phyloP scores from a whole-genome alignment of 2,797 vertebrate genomes.

The Enteromius fasciolatus region DNA sequence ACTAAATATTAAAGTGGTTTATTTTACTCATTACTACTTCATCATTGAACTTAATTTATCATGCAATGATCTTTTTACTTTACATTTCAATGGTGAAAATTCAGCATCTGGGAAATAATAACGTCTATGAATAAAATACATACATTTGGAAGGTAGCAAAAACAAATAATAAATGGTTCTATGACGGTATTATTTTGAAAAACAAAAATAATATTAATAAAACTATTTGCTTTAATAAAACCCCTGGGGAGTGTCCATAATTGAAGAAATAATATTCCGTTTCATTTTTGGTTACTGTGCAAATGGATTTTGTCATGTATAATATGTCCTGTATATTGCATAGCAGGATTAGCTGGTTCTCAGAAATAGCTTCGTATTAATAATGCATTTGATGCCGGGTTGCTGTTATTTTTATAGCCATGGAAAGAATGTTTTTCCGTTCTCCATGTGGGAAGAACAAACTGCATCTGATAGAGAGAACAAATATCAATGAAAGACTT shows the following conservation, averaged over 20 bases:
- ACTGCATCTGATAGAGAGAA: constrained; percentile 19
- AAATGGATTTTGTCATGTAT: constrained; percentile 48
- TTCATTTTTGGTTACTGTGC: not conserved
- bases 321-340: constrained; percentile 49
- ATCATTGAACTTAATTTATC: not conserved
- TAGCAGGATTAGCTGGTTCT: not conserved
- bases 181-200: not conserved
- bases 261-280: not conserved
- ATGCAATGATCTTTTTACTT: not conserved
- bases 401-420: constrained; percentile 37
- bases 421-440: constrained; percentile 30
- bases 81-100: not conserved
- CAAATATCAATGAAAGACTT: constrained; percentile 28
- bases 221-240: not conserved
- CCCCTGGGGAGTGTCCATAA: not conserved
- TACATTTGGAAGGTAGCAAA: not conserved
- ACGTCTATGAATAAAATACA: not conserved
- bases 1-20: not conserved
- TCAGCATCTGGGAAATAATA: not conserved
- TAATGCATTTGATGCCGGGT: constrained; percentile 43
- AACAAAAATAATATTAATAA: not conserved
- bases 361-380: constrained; percentile 40
- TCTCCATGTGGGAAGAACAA: constrained; percentile 15
- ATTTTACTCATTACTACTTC: not conserved
- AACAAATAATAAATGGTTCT: not conserved